Conservation (phyloP, 2,113 vertebrate genomes). For the Salvelinus fontinalis region DNA sequence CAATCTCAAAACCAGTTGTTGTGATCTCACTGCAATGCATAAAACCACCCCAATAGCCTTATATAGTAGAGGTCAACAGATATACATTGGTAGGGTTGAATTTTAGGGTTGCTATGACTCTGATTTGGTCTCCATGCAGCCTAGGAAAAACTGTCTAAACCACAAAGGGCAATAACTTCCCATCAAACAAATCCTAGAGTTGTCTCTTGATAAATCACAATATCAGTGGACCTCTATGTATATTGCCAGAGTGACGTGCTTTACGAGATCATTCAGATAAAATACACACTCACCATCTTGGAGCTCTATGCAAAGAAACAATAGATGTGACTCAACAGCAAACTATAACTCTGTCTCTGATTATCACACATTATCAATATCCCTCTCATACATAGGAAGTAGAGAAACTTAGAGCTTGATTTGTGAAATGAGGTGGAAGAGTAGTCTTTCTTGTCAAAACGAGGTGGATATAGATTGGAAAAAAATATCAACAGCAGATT, state of each 20-base stretch:
- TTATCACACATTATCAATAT: constrained; percentile 36
- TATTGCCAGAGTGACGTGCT: constrained; percentile 68
- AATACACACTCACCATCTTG: constrained; percentile 77
- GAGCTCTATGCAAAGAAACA: constrained; percentile 73
- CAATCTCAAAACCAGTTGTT: constrained; percentile 28
- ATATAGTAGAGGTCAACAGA: constrained; percentile 79
- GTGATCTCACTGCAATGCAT: constrained; percentile 39
- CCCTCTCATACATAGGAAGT: constrained; percentile 24
- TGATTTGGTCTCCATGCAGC: neutral
- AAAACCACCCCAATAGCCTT: constrained; percentile 78
- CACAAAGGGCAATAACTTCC: constrained; percentile 19
- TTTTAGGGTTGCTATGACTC: constrained; percentile 24
- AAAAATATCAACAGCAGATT: neutral
- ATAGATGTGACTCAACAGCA: constrained; percentile 61
- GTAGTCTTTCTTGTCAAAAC: too few relatives aligned
- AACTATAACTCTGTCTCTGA: constrained; percentile 55
- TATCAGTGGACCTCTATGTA: constrained; percentile 77
- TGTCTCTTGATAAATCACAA: constrained; percentile 25
- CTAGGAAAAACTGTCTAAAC: neutral
- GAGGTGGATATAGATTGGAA: constrained; percentile 18
- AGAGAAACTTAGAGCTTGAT: constrained; percentile 23
- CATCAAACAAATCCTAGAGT: constrained; percentile 24
- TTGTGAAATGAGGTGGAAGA: constrained; percentile 6
- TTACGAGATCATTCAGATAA: constrained; percentile 60
- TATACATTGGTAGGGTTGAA: constrained; percentile 49